A percentile compares a stretch with the other conserved stretches of the same genome.
Conservation (phyloP, 2,113 vertebrate species). For the Camelus bactrianus region DNA sequence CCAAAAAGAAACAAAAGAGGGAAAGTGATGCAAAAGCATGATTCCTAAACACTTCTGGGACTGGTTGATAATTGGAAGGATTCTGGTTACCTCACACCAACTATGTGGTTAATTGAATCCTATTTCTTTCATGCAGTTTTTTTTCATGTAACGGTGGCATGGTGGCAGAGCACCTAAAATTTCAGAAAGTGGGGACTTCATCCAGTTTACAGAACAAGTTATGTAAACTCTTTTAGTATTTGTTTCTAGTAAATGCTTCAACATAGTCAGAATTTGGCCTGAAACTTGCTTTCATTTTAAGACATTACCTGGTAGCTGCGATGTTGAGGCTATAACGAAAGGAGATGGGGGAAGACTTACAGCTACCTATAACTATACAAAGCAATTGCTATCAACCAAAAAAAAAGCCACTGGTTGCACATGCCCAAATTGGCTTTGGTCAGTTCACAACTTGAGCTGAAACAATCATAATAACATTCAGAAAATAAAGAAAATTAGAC, state of each 20-base stretch:
- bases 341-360: neutral
- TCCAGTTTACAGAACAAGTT: neutral
- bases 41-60: neutral
- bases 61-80: neutral
- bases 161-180: neutral
- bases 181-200: neutral
- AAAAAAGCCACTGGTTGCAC: neutral
- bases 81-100: neutral
- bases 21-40: neutral
- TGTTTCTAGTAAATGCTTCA: conserved; percentile 8
- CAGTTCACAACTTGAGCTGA: neutral
- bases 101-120: neutral
- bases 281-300: neutral
- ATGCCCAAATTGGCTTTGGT: neutral
- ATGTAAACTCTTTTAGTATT: neutral
- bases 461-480: neutral
- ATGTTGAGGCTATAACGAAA: neutral
- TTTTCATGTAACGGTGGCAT: neutral
- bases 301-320: neutral
- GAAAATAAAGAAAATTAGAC: neutral
- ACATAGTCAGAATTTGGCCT: neutral
- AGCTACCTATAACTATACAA: neutral
- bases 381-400: neutral
- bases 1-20: neutral
- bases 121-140: neutral